Base-by-base conservation (phyloP, 2,888 invertebrate species). In the Acleris holmiana region DNA sequence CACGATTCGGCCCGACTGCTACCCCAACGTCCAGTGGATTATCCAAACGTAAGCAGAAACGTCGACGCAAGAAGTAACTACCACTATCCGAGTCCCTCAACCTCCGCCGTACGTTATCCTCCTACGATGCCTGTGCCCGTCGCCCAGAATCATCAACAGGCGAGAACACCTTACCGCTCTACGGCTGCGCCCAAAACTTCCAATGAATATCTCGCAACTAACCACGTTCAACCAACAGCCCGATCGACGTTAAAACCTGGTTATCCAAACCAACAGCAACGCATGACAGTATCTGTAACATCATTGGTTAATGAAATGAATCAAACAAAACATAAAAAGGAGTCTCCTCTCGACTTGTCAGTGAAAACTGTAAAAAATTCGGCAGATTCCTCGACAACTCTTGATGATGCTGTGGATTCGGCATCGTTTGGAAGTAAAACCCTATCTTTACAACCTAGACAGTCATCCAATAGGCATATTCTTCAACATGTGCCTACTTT, bases 301-400 rank as follows among this genome's bases (percentile, higher is more conserved):
- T 80, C 89, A 46, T 69, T 93, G 54, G 91, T 93, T 8, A 88
- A 92, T 77, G 84, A 93, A 86, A 88, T 89, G 85, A 91, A 89
- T 72, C 86, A 89, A 76, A 86, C 88, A 23, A 90, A 91, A 78
- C 91, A 91, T 67, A 96, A 95, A 79, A 93, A 95, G 44, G 96
- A 96, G 83, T 97, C 97, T 10, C 98, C 97, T 0, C 87, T 98
- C 67, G 98, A 98, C 88, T 92, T 98, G 59, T 98, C 98, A 0
- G 97, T 98, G 51, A 97, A 98, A 84, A 98, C 97, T 1, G 95
- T 98, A 0, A 95, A 97, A 80, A 97, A 97, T 57, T 96, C 97
- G 4, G 97, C 98, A 0, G 97, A 98, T 85, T 97, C 97, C 0
- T 97, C 97, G 0, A 97, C 98, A 0, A 95, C 96, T 15, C 94